Evolutionary conservation across 2,113 vertebrate genomes (phyloP), one percentile per base, ranked within the genome.

Genomic region (Tupaia tana): DNA sequence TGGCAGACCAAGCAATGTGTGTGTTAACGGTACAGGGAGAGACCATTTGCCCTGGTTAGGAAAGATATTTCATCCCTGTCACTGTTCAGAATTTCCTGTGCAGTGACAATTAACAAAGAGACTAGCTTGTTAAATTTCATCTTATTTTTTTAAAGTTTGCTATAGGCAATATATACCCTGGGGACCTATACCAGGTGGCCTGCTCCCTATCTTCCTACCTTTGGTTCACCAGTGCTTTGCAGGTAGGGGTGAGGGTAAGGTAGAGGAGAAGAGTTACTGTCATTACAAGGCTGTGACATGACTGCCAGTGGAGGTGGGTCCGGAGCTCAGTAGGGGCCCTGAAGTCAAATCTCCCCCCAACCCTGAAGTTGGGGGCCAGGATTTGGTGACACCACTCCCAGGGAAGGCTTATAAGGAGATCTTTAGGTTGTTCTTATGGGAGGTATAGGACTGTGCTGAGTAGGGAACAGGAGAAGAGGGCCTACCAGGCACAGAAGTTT

Each of bases 401-500:
- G 63, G 22, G 59, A 80, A 78, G 73, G 43, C 64, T 74, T 34
- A 43, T 10, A 12, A 71, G 74, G 89, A 71, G n/a, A 15, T 54
- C 58, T 89, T 91, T 25, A 13, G 54, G 18, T 34, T 59, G 84
- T 56, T 31, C n/a, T 31, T 64, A 9, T 59, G 66, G 81, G 74
- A 88, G 63, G 74, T 13, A 15, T 14, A 61, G 31, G 81, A 20
- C 43, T 14, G 15, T 73, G 69, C 78, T 89, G 88, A 84, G 20
- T 63, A 90, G 85, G 77, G 93, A 89, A 56, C 67, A 54, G 66
- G 70, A 93, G 63, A 75, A 74, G 34, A 34, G 73, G 20, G 56
- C 43, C 82, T 43, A 61, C 25, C 8, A 61, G 69, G n/a, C 58
- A 34, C 9, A 71, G 70, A 75, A n/a, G n/a, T 70, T 71, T 86